Base-by-base conservation (phyloP, 2,797 vertebrate genomes). In the Takifugu rubripes region DNA sequence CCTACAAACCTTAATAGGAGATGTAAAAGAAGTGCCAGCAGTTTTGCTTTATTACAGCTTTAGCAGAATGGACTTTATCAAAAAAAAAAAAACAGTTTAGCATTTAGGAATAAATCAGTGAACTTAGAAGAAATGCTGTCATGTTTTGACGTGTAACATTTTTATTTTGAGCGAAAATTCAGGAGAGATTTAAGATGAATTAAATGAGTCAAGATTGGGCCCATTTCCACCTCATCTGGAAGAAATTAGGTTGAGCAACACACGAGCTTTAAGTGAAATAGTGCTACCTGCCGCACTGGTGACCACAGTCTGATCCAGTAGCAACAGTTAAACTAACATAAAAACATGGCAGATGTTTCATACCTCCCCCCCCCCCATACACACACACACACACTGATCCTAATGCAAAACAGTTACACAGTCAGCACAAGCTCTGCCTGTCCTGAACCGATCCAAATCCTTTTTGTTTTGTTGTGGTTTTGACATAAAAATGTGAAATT, bases 241-340 rank as follows among this genome's bases (percentile, higher is more conserved):
- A 74, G 66, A 86, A 77, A 89, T 92, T 90, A 92, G 76, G 74
- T 78, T 68, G 59, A 84, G 79, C 74, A 90, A 84, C 84, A 87
- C 72, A 64, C 80, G 68, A 79, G 77, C 83, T 79, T 72, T 82
- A 77, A 85, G 77, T 83, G 85, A 79, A 89, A 85, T 75, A 75
- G 76, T 68, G 85, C 86, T 90, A 90, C 89, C 88, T 90, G 86
- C 83, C 76, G 77, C 83, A 85, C 82, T 78, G 68, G 82, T 86
- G 87, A 89, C 86, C 87, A 87, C 86, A 88, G 79, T 70, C 82
- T 84, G 84, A 86, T 88, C 89, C 86, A 86, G 88, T 88, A 90
- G 90, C 88, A 90, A 85, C 86, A 87, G 81, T 91, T 91, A 88
- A 90, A 89, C 82, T 87, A 89, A 90, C 84, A 90, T 63, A 86